Evolutionary conservation across 1,140 invertebrate genomes (phyloP).

Genomic region (Pectinophora gossypiella): DNA sequence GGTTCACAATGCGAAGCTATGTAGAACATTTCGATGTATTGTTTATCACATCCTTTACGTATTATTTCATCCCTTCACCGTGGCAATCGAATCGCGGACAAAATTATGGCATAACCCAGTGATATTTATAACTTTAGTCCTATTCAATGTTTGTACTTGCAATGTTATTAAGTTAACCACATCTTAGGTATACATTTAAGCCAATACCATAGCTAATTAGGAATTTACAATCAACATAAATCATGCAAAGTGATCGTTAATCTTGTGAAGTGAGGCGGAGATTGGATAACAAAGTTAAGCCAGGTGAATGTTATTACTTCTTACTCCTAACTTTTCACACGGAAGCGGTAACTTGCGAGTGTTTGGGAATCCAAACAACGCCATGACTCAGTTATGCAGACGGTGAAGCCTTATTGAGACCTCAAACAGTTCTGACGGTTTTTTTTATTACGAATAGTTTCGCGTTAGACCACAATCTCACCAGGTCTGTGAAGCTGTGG

Average conservation of each 20-base stretch:
- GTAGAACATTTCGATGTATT: neutral
- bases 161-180: neutral
- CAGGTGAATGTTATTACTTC: neutral
- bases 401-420: neutral
- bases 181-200: neutral
- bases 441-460: neutral
- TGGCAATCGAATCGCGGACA: neutral
- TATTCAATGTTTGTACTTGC: neutral
- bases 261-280: neutral
- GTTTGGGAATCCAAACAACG: neutral
- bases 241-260: neutral
- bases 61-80: neutral
- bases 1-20: neutral
- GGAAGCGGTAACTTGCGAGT: neutral
- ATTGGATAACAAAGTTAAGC: slow-evolving; percentile 2
- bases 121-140: neutral
- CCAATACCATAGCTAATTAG: neutral
- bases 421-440: neutral
- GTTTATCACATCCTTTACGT: too few relatives aligned
- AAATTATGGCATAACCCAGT: neutral
- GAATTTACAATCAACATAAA: neutral
- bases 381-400: neutral
- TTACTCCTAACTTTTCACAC: neutral
- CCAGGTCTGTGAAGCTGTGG: too few relatives aligned
- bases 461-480: neutral